Evolutionary conservation across 2,888 invertebrate genomes (phyloP).

Genomic region (Parapristionchus giblindavisi): DNA sequence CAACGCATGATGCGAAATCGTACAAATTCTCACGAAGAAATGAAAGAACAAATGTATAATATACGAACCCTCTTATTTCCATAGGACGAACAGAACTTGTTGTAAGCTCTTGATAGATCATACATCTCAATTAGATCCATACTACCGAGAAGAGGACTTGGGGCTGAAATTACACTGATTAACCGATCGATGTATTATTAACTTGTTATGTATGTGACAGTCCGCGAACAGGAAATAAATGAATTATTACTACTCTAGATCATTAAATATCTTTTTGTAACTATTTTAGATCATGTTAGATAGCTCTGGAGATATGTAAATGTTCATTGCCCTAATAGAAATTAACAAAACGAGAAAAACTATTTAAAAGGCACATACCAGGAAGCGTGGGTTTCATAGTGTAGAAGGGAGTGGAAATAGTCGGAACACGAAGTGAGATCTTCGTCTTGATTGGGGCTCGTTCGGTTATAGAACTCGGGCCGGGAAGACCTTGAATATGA

Average conservation of each 20-base stretch:
- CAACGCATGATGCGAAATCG: too few species aligned
- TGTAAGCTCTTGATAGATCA: slow-evolving; percentile 44
- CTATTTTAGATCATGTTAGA: too few species aligned
- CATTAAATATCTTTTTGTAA: background rate
- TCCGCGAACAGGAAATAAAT: too few species aligned
- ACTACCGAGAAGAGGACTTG: slow-evolving; percentile 50
- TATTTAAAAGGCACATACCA: slow-evolving; percentile 42
- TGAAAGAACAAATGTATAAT: too few species aligned
- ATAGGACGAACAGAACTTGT: slow-evolving; percentile 23
- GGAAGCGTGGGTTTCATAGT: slow-evolving; percentile 51
- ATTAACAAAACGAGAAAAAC: background rate
- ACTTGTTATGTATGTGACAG: too few species aligned
- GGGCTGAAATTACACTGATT: too few species aligned
- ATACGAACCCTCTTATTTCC: slow-evolving; percentile 39
- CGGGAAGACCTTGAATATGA: background rate
- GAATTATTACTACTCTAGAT: too few species aligned
- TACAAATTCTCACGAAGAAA: too few species aligned
- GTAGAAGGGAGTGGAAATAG: slow-evolving; percentile 49
- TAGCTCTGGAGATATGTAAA: background rate
- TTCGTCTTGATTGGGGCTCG: slow-evolving; percentile 48
- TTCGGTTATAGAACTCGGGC: slow-evolving; percentile 30
- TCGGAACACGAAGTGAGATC: slow-evolving; percentile 44
- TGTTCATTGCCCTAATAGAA: background rate
- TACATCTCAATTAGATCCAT: slow-evolving; percentile 52
- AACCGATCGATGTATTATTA: too few species aligned